These are phyloP conservation scores for Tylochromis polylepis DNA, from an alignment of 2,113 vertebrate genomes.

Conservation along the genomic window DNA sequence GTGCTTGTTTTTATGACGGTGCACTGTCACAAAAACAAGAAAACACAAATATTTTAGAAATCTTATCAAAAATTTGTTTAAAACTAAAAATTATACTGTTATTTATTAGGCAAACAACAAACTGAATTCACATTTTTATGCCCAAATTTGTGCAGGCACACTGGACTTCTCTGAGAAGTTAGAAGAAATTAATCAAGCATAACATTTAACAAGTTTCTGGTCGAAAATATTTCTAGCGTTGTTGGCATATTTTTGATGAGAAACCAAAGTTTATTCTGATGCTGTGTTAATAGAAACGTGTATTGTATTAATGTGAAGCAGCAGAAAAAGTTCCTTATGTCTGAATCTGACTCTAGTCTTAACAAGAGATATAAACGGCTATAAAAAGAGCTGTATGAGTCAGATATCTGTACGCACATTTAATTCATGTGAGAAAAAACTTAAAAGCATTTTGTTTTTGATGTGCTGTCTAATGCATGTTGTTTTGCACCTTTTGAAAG, in stretches of 20 bases:
- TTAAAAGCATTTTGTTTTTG: background rate
- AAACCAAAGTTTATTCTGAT: background rate
- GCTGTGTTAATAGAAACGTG: background rate
- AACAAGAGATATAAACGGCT: background rate
- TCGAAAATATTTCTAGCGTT: background rate
- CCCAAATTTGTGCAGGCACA: background rate
- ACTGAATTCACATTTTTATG: background rate
- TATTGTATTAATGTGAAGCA: background rate
- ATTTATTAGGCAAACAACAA: background rate
- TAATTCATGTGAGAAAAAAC: background rate
- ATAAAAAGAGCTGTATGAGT: background rate
- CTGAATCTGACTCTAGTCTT: background rate
- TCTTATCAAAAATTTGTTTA: background rate
- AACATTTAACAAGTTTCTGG: background rate
- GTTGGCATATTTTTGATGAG: background rate
- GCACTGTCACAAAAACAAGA: background rate
- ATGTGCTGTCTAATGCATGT: background rate
- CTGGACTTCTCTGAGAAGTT: background rate
- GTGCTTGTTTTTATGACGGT: background rate
- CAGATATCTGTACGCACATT: background rate
- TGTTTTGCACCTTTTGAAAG: background rate
- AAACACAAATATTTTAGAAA: accelerated
- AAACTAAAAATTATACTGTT: background rate
- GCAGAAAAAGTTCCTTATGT: background rate
- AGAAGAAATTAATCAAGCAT: background rate